These are phyloP conservation scores for Vicugna pacos DNA, from an alignment of 2,113 vertebrate species.

Conservation along the genomic window DNA sequence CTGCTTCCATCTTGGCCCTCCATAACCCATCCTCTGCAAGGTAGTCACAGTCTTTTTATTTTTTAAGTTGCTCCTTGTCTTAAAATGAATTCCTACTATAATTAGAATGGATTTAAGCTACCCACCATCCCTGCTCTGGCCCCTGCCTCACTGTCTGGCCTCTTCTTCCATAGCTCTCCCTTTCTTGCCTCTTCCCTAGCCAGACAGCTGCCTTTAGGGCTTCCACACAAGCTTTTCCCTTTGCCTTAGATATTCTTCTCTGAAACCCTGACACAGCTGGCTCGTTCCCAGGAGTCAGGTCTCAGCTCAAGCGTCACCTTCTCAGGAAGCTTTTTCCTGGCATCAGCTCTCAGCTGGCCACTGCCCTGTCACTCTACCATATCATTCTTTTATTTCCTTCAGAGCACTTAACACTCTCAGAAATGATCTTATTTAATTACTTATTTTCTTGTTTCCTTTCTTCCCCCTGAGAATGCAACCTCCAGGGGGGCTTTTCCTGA, in stretches of 20 bases:
- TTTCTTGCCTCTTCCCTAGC: neutral
- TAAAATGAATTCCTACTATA: neutral
- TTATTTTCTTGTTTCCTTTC: constrained; percentile 34
- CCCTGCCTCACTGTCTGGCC: neutral
- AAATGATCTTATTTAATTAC: neutral
- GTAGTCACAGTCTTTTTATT: neutral
- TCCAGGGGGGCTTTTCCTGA: neutral
- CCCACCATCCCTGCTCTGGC: neutral
- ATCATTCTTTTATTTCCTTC: neutral
- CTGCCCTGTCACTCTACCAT: neutral
- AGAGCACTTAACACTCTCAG: neutral
- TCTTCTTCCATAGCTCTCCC: neutral
- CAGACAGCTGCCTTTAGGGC: neutral
- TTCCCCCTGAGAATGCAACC: neutral
- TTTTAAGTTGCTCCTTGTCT: neutral
- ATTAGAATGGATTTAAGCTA: neutral
- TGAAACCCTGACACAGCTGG: neutral
- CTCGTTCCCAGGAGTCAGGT: neutral
- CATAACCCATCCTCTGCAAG: neutral
- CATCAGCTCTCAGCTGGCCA: neutral
- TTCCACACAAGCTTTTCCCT: neutral
- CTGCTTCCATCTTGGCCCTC: neutral
- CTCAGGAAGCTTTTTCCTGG: neutral
- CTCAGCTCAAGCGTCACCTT: constrained; percentile 12
- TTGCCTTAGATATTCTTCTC: constrained; percentile 16